Conservation (phyloP, 2,113 vertebrate genomes). For the Sinosuthora webbiana region DNA sequence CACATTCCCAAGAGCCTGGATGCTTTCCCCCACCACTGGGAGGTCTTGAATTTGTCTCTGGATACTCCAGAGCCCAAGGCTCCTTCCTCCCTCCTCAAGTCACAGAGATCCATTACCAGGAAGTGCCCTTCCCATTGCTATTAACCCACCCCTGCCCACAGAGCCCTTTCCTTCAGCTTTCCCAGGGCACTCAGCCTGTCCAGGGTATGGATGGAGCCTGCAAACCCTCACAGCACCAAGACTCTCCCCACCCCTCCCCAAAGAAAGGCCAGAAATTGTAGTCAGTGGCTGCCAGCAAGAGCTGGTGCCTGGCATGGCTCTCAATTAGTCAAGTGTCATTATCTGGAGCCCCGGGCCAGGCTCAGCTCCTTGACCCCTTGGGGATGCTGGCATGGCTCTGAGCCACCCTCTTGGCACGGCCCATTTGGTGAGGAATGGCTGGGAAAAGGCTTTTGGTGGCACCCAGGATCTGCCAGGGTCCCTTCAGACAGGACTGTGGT, state of each 20-base stretch:
- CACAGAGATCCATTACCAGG: not conserved
- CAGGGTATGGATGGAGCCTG: rapidly evolving
- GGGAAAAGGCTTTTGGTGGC: not conserved
- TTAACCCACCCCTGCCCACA: not conserved
- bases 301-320: not conserved
- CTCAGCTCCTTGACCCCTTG: constrained; percentile 31
- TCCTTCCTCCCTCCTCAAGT: not conserved
- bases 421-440: not conserved
- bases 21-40: not conserved
- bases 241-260: not conserved
- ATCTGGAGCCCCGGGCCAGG: not conserved
- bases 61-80: not conserved
- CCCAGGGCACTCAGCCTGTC: not conserved
- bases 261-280: not conserved
- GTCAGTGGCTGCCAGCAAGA: not conserved
- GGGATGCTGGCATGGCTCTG: not conserved
- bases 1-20: not conserved
- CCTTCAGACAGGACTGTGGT: not conserved
- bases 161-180: not conserved
- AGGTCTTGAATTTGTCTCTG: not conserved
- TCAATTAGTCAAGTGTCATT: not conserved
- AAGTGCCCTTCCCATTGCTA: not conserved
- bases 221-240: not conserved
- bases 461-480: not conserved
- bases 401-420: not conserved